Base-by-base conservation (phyloP, 2,888 invertebrate species). In the Rhabditophanes sp. region DNA sequence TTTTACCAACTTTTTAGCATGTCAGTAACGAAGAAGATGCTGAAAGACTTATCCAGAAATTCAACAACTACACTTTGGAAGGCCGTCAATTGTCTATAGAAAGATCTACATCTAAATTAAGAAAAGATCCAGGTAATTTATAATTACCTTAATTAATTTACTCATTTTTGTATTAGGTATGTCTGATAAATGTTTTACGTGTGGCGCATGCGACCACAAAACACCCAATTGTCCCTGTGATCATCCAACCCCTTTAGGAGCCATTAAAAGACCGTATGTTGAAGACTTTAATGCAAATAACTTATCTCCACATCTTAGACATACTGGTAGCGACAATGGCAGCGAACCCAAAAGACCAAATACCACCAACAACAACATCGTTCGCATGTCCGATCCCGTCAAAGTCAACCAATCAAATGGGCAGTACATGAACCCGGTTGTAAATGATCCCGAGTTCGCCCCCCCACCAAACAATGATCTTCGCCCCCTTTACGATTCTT, bases 101-200 rank as follows among this genome's bases (percentile, higher is more conserved):
- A 41, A 44, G 57, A 20, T 62, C 62, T 7, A 62, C 61, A 4
- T 60, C 59, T n/a, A 52, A 53, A 25, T 36, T 62, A 14, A 49
- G 60, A 4, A 53, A 55, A 25, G 48, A 48, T 20, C 62, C 60
- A 5, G 57, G 58, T 8, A 56, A 59, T 53, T 30, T 43, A 29
- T 9, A 16, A 19, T 19, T 15, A 18, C 29, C 14, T 23, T 29
- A 14, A 23, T 29, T 23, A 29, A 27, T 14, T 19, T 19, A 16
- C 29, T 29, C 19, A 19, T 23, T 4, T 29, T 23, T 23, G 22
- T 23, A 12, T 15, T 16, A 14, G 22, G 19, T 18, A 19, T 9
- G 3, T 19, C 29, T 19, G 46, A 50, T 33, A 47, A 46, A 12
- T 62, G 62, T 33, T 57, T 49, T 27, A 50, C 63, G 8, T 62